Conservation (phyloP, 2,113 vertebrate genomes). For the Eidolon helvum region DNA sequence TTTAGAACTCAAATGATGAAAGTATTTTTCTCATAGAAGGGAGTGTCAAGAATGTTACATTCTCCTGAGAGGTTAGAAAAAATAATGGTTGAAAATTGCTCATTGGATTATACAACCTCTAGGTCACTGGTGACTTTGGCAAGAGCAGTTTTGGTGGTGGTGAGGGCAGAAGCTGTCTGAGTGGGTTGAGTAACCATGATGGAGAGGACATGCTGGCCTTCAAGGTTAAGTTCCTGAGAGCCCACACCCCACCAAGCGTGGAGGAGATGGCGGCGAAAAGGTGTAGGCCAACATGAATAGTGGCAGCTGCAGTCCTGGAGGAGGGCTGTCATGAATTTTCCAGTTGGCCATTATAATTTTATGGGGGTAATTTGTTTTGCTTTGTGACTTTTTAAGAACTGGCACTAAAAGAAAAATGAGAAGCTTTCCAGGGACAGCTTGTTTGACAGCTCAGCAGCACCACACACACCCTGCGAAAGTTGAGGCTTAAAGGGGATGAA, state of each 20-base stretch:
- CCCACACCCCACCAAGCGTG: rapidly evolving
- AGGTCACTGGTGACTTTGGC: neutral
- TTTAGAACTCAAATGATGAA: neutral
- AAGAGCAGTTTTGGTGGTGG: neutral
- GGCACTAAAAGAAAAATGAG: slow-evolving; percentile 62
- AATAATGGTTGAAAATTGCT: neutral
- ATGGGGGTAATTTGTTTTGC: slow-evolving; percentile 71
- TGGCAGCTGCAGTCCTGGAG: neutral
- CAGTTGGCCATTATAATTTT: slow-evolving; percentile 45
- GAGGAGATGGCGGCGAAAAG: neutral
- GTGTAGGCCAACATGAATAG: neutral
- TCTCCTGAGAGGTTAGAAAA: neutral
- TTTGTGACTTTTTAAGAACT: slow-evolving; percentile 68
- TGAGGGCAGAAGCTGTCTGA: neutral
- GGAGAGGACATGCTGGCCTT: neutral
- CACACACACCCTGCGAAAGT: neutral
- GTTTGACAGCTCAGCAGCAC: slow-evolving; percentile 41
- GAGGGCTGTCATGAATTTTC: slow-evolving; percentile 36
- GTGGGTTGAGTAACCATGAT: no score
- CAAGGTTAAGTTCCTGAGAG: neutral
- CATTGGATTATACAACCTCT: neutral
- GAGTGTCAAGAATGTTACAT: neutral
- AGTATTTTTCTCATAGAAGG: slow-evolving; percentile 3
- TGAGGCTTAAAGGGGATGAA: slow-evolving; percentile 12
- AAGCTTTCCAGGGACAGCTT: slow-evolving; percentile 49